Evolutionary conservation across 2,888 invertebrate genomes (phyloP).

Genomic region (Euplagia quadripunctaria): DNA sequence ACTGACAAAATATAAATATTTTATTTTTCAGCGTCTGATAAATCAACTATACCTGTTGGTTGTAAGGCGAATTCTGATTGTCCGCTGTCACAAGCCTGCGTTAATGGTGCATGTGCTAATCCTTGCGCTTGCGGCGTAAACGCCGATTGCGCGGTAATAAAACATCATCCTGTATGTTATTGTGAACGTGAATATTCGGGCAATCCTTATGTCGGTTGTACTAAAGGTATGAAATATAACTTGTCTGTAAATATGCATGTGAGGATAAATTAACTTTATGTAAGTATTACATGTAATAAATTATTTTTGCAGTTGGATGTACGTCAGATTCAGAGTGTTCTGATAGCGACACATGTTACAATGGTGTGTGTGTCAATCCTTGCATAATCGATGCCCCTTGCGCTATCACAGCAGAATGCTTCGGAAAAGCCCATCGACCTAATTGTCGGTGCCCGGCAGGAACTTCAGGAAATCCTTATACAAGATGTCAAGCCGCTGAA

Average conservation of each 20-base stretch:
- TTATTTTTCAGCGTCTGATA: slow-evolving; percentile 81
- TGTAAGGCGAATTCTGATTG: slow-evolving; percentile 94
- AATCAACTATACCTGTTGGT: slow-evolving; percentile 88
- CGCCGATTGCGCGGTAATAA: slow-evolving; percentile 93
- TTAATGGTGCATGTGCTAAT: slow-evolving; percentile 92
- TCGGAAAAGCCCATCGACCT: slow-evolving; percentile 92
- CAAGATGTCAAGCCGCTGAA: slow-evolving; percentile 92
- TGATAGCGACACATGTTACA: slow-evolving; percentile 93
- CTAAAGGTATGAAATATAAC: slow-evolving; percentile 85
- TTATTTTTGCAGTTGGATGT: slow-evolving; percentile 91
- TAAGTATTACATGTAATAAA: slow-evolving; percentile 11
- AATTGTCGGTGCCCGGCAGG: slow-evolving; percentile 93
- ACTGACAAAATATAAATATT: not conserved
- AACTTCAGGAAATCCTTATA: slow-evolving; percentile 93
- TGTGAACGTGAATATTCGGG: slow-evolving; percentile 95
- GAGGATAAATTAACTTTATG: slow-evolving; percentile 1
- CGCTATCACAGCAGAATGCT: slow-evolving; percentile 94
- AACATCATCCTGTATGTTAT: slow-evolving; percentile 95
- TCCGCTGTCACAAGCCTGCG: slow-evolving; percentile 93
- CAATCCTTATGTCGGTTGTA: slow-evolving; percentile 94
- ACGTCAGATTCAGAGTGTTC: slow-evolving; percentile 93
- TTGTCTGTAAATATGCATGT: not conserved
- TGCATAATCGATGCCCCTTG: slow-evolving; percentile 94
- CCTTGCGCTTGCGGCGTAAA: slow-evolving; percentile 95
- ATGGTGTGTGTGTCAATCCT: slow-evolving; percentile 93